Conservation (phyloP, 2,888 invertebrate genomes). For the Panzeria rudis region DNA sequence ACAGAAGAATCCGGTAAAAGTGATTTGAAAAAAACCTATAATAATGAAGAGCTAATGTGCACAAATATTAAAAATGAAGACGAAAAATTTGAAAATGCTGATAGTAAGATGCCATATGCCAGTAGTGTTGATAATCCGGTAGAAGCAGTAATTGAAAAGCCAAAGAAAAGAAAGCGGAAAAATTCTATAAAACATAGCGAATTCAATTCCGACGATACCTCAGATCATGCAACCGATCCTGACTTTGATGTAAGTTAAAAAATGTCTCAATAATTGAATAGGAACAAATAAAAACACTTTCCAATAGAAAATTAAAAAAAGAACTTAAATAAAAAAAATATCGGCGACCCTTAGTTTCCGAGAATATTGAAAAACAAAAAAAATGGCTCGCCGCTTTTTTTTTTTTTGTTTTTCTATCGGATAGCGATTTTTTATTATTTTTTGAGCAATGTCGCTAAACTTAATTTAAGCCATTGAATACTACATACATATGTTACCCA, state of each 20-base stretch:
- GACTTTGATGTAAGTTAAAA: conserved; percentile 43
- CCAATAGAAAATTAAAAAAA: too few species aligned
- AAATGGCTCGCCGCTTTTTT: too few species aligned
- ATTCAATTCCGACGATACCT: conserved; percentile 7
- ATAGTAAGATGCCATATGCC: not conserved
- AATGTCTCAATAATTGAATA: too few species aligned
- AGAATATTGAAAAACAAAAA: too few species aligned
- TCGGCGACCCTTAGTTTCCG: too few species aligned
- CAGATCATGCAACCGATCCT: conserved; percentile 25
- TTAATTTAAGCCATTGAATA: too few species aligned
- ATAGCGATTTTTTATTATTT: too few species aligned
- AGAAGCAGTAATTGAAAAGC: not conserved
- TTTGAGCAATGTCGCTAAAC: too few species aligned
- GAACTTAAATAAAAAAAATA: not conserved
- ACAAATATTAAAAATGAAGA: conserved; percentile 7
- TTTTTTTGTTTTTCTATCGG: too few species aligned
- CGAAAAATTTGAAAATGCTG: not conserved
- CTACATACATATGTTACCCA: too few species aligned
- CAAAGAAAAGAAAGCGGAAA: not conserved
- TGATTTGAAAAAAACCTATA: not conserved
- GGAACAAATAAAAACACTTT: too few species aligned
- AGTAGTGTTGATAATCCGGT: not conserved
- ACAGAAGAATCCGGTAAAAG: conserved; percentile 13
- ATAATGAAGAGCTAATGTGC: not conserved
- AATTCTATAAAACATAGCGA: not conserved